phyloP scores from a whole-genome alignment of 2,113 vertebrate genomes.

The Pipa parva region DNA sequence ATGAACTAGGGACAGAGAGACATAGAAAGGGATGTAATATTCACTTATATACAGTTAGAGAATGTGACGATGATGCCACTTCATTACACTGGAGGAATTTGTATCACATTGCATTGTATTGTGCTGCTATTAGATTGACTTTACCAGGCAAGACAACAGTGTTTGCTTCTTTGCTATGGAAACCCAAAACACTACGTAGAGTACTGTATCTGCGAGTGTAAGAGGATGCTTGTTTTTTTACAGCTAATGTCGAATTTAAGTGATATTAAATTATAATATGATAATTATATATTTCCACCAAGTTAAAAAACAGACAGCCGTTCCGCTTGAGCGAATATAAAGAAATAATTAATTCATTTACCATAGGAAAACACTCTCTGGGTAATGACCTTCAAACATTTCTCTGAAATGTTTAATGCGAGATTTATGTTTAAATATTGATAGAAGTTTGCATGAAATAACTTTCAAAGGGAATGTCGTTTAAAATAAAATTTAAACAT shows the following conservation, averaged over 20 bases:
- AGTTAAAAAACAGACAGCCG: neutral
- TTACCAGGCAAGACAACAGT: neutral
- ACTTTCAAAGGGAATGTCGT: neutral
- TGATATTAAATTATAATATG: too few relatives aligned
- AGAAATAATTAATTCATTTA: slow-evolving; percentile 1
- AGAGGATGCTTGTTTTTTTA: too few relatives aligned
- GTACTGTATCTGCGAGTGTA: neutral
- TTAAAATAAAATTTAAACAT: neutral
- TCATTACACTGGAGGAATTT: too few relatives aligned
- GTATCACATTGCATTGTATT: too few relatives aligned
- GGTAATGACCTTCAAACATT: slow-evolving; percentile 9
- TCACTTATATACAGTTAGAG: too few relatives aligned
- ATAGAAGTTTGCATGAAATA: neutral
- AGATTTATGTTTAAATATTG: slow-evolving; percentile 3
- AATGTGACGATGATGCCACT: too few relatives aligned
- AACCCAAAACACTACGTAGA: neutral
- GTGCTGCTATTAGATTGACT: too few relatives aligned
- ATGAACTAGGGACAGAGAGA: too few relatives aligned
- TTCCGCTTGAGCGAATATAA: neutral
- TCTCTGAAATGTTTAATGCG: too few relatives aligned
- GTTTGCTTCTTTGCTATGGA: too few relatives aligned
- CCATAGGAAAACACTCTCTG: neutral
- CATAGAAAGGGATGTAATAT: too few relatives aligned
- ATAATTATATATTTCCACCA: neutral
- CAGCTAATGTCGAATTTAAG: too few relatives aligned